Base-by-base conservation (phyloP, 2,888 invertebrate genomes). In the Eudasyphora cyanicolor region DNA sequence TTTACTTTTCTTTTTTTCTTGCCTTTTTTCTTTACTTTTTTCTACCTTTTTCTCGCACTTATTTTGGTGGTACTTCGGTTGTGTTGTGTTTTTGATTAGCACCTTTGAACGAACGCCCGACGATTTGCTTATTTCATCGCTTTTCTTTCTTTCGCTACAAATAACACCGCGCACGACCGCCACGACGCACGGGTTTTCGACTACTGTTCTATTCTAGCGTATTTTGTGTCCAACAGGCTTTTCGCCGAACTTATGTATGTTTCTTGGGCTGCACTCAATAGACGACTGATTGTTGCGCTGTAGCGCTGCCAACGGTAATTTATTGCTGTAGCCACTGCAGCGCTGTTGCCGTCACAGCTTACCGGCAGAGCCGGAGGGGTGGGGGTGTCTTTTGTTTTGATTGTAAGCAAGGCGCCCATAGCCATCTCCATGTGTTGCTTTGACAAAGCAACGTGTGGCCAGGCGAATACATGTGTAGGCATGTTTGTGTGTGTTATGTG, bases 1-100 rank as follows among this genome's bases (percentile, higher is more conserved):
- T 79, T 67, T 80, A 19, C 79, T 86, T 85, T 74, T 85, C 76
- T 82, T 83, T 82, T 60, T 86, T 86, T 87, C 86, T 88, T 49
- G 51, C 49, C 35, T 60, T 57, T 10, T 69, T 54, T 32, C 69
- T 62, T 62, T 32, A 74, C 62, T 76, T 83, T 67, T n/a, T 60
- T 69, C 27, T 24, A 21, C 29, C 45, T 5, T 45, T 3, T 45
- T 14, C 14, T 8, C 10, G 45, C n/a, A 45, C 45, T 35, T n/a
- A n/a, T n/a, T 10, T 35, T 35, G 10, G 35, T 7, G 14, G n/a
- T 10, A 45, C 19, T 49, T 49, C 19, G 17, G 3, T 4, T 45
- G 45, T n/a, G n/a, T 45, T n/a, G n/a, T n/a, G n/a, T n/a, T n/a
- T n/a, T n/a, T 45, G 45, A 45, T 45, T 14, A 45, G 45, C 45